phyloP scores from a whole-genome alignment of 2,797 vertebrate genomes.

The Borostomias antarcticus region DNA sequence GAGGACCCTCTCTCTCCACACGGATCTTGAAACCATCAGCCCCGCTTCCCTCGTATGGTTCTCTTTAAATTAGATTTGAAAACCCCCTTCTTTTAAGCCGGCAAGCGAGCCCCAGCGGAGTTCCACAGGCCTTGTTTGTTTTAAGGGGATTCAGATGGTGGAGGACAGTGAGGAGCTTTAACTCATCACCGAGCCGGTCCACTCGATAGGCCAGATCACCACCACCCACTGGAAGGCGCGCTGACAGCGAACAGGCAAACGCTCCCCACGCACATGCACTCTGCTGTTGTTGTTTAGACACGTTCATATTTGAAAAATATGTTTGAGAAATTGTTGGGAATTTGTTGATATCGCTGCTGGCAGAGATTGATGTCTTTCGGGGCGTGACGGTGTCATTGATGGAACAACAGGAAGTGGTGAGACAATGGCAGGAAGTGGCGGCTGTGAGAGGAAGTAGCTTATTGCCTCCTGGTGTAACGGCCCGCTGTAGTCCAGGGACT shows the following conservation, averaged over 20 bases:
- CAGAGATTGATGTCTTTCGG: no score
- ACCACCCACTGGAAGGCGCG: no score
- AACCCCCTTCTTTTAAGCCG: constrained; percentile 38
- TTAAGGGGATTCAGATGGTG: constrained; percentile 34
- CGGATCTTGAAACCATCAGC: constrained; percentile 60
- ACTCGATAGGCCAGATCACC: constrained; percentile 1
- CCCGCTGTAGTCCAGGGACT: neutral
- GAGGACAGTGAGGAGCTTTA: neutral
- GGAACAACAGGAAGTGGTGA: constrained; percentile 60
- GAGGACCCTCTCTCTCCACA: constrained; percentile 40
- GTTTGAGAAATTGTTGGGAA: no score
- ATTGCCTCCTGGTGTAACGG: constrained; percentile 27
- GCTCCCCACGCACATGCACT: neutral
- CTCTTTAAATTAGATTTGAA: constrained; percentile 56
- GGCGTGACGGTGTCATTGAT: constrained; percentile 32
- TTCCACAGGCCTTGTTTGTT: constrained; percentile 33
- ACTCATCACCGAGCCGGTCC: constrained; percentile 18
- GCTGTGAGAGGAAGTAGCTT: constrained; percentile 26
- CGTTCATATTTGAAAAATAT: neutral
- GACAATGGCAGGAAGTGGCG: constrained; percentile 64
- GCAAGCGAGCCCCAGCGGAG: constrained; percentile 32
- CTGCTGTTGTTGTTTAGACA: no score
- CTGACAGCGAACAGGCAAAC: no score
- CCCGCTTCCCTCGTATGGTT: constrained; percentile 50
- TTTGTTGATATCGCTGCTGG: no score